A percentile compares a stretch with the other conserved stretches of the same genome.
phyloP scores from a whole-genome alignment of 2,797 vertebrate genomes.

The Rhynchonycteris naso region DNA sequence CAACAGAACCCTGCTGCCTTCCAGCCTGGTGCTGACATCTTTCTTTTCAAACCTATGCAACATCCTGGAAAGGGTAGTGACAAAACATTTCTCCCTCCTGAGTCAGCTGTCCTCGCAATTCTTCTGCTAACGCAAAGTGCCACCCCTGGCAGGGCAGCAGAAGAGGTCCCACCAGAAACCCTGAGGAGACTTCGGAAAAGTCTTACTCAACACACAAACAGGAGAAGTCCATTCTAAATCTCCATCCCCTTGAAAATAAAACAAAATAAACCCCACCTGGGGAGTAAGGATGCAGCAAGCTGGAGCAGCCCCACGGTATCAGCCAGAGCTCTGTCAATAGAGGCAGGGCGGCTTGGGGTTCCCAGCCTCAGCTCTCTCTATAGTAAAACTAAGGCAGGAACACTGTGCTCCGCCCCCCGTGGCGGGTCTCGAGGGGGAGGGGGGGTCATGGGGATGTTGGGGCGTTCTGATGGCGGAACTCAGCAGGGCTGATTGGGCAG shows the following conservation, averaged over 20 bases:
- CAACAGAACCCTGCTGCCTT: neutral
- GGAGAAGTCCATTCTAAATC: neutral
- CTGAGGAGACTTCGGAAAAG: neutral
- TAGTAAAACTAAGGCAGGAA: neutral
- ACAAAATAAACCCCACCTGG: too few relatives aligned
- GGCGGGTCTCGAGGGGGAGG: neutral
- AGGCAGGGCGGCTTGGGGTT: neutral
- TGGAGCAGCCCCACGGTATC: neutral
- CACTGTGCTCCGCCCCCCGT: neutral
- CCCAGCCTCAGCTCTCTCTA: neutral
- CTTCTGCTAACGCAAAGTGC: slow-evolving; percentile 12
- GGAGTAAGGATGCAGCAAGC: neutral
- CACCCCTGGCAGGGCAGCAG: neutral
- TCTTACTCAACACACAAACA: slow-evolving; percentile 4
- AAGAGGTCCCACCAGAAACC: slow-evolving; percentile 29
- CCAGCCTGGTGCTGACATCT: neutral
- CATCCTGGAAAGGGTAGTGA: slow-evolving; percentile 29
- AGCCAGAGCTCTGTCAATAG: neutral
- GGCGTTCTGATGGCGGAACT: neutral
- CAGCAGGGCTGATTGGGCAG: fast-evolving
- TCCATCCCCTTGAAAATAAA: neutral
- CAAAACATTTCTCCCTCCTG: slow-evolving; percentile 31
- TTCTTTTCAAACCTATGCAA: slow-evolving; percentile 55
- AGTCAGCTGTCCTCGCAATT: slow-evolving; percentile 25
- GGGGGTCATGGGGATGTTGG: fast-evolving